phyloP scores from a whole-genome alignment of 2,888 invertebrate species.

The Drosophila flavopinicola region DNA sequence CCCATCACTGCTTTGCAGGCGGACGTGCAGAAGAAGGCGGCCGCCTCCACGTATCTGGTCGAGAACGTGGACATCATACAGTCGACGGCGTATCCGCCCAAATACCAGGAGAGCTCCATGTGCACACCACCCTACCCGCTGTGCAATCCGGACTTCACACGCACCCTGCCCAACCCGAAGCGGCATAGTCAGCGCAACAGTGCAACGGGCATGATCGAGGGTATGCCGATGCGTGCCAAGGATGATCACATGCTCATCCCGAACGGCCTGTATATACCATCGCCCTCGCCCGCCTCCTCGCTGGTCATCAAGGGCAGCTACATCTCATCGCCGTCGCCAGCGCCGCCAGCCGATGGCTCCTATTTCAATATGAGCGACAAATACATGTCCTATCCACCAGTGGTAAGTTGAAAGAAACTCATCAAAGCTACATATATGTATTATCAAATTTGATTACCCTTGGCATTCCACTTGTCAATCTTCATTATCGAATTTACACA shows the following conservation, averaged over 20 bases:
- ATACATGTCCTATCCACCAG: conserved; percentile 83
- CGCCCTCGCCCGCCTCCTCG: conserved; percentile 82
- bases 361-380: conserved; percentile 84
- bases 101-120: conserved; percentile 83
- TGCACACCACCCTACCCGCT: conserved; percentile 82
- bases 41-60: conserved; percentile 82
- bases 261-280: conserved; percentile 82
- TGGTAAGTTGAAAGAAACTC: conserved; percentile 70
- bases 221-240: conserved; percentile 78
- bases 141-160: conserved; percentile 82
- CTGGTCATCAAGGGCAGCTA: conserved; percentile 83
- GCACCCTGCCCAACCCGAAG: conserved; percentile 82
- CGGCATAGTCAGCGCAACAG: conserved; percentile 81
- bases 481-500: background rate
- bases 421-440: too few relatives aligned
- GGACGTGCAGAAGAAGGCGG: conserved; percentile 82
- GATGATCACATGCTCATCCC: conserved; percentile 83
- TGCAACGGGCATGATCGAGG: conserved; percentile 67
- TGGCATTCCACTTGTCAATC: background rate
- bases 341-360: conserved; percentile 83
- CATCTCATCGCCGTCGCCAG: conserved; percentile 83
- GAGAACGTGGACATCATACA: conserved; percentile 83
- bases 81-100: conserved; percentile 82
- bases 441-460: background rate
- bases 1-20: conserved; percentile 82